Percentiles rank a stretch among this genome's conserved stretches.
Evolutionary conservation across 2,888 invertebrate species (phyloP).

Genomic region (Allygus modestus): DNA sequence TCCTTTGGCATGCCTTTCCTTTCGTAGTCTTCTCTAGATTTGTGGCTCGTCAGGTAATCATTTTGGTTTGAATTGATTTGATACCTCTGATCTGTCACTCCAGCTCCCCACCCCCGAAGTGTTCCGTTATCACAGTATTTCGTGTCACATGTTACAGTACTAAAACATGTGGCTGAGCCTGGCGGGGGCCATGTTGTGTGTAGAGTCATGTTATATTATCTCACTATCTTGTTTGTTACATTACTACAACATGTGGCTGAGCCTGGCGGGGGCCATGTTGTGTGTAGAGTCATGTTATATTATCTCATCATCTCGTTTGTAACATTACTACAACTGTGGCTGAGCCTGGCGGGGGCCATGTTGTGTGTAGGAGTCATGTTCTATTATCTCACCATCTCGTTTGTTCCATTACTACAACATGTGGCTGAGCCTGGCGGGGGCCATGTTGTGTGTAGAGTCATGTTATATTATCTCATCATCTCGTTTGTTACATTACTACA

Average conservation of each 20-base stretch:
- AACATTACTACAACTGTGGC: constrained; percentile 96
- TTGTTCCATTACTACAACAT: constrained; percentile 90
- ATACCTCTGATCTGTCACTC: no score
- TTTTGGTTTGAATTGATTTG: no score
- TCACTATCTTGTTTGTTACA: constrained; percentile 72
- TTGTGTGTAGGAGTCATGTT: constrained; percentile 96
- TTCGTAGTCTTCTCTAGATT: no score
- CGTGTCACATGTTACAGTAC: constrained; percentile 79
- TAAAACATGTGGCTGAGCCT: constrained; percentile 98
- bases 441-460: constrained; percentile 92
- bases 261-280: constrained; percentile 88
- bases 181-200: constrained; percentile 88
- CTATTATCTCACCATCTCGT: no score
- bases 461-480: no score
- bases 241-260: constrained; percentile 98
- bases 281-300: constrained; percentile 98
- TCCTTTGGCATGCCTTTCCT: no score
- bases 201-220: no score
- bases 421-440: constrained; percentile 94
- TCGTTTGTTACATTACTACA: constrained; percentile 84
- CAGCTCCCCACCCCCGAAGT: no score
- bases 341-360: constrained; percentile 90
- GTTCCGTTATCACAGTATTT: no score
- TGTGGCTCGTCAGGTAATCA: no score
- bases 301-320: constrained; percentile 92